phyloP scores from a whole-genome alignment of 2,888 invertebrate genomes.

The Limenitis camilla region DNA sequence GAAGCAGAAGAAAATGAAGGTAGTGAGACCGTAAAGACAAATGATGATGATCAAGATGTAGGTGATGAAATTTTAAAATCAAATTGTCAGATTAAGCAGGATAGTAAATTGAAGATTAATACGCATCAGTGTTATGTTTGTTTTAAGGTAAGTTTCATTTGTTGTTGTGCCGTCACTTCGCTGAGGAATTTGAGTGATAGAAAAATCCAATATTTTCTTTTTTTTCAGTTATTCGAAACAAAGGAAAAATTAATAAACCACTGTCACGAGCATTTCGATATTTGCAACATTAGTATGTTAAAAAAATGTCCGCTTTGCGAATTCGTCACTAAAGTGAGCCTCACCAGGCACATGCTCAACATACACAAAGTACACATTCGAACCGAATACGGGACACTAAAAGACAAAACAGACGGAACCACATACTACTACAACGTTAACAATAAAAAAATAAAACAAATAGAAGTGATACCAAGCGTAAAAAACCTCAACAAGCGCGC shows the following conservation, averaged over 20 bases:
- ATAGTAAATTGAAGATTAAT: constrained; percentile 36
- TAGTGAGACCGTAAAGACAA: constrained; percentile 1
- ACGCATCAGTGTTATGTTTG: constrained; percentile 57
- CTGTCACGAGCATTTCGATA: constrained; percentile 50
- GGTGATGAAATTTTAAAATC: constrained; percentile 2
- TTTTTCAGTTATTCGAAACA: constrained; percentile 51
- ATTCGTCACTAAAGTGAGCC: constrained; percentile 35
- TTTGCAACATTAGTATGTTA: constrained; percentile 42
- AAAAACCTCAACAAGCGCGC: constrained; percentile 48
- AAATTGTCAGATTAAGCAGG: constrained; percentile 11
- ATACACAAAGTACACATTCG: constrained; percentile 38
- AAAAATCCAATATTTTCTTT: too few relatives aligned
- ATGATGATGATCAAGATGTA: constrained; percentile 3
- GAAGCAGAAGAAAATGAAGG: not conserved
- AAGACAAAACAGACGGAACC: constrained; percentile 28
- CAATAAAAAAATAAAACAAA: constrained; percentile 28
- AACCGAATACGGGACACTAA: constrained; percentile 31
- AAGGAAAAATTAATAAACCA: constrained; percentile 44
- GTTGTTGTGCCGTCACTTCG: not conserved
- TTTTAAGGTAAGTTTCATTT: constrained; percentile 42
- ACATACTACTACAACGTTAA: constrained; percentile 41
- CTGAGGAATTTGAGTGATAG: not conserved
- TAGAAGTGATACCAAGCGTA: constrained; percentile 55
- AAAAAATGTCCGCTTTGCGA: constrained; percentile 56
- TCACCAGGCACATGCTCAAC: constrained; percentile 35